These are phyloP conservation scores for Agrotis exclamationis DNA, from an alignment of 2,888 invertebrate genomes.

Conservation along the genomic window DNA sequence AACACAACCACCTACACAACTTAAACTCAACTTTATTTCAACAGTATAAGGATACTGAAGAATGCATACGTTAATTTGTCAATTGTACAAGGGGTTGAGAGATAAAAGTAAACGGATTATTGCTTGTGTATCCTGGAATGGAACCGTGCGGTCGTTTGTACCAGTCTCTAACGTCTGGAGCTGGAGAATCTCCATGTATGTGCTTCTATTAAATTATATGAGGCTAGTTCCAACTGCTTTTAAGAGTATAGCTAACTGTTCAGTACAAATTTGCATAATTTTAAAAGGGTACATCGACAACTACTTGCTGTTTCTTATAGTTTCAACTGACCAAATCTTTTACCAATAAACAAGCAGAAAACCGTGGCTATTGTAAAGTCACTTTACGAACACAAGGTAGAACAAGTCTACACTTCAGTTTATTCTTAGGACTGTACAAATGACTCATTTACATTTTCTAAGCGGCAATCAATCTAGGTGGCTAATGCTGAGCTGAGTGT, in stretches of 20 bases:
- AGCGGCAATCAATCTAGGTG: conserved; percentile 36
- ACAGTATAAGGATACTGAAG: conserved; percentile 45
- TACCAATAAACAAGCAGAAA: background rate
- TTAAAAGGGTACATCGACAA: background rate
- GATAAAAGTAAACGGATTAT: conserved; percentile 91
- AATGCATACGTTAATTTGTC: conserved; percentile 66
- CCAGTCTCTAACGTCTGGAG: conserved; percentile 57
- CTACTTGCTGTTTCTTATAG: background rate
- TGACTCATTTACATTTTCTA: conserved; percentile 7
- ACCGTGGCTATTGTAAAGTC: background rate
- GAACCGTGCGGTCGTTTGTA: conserved; percentile 79
- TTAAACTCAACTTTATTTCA: conserved; percentile 61
- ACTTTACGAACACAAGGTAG: background rate
- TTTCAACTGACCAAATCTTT: background rate
- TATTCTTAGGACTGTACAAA: background rate
- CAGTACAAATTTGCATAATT: conserved; percentile 32
- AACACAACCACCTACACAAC: conserved; percentile 1
- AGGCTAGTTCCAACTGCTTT: conserved; percentile 25
- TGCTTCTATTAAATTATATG: conserved; percentile 61
- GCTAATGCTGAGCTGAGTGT: conserved; percentile 26
- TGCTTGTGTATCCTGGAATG: conserved; percentile 83
- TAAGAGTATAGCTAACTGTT: conserved; percentile 11
- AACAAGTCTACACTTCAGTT: background rate
- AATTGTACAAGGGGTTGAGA: conserved; percentile 81
- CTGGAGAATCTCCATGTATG: conserved; percentile 46